These are phyloP conservation scores for Epicampocera succincta DNA, from an alignment of 2,888 invertebrate species.

Conservation along the genomic window DNA sequence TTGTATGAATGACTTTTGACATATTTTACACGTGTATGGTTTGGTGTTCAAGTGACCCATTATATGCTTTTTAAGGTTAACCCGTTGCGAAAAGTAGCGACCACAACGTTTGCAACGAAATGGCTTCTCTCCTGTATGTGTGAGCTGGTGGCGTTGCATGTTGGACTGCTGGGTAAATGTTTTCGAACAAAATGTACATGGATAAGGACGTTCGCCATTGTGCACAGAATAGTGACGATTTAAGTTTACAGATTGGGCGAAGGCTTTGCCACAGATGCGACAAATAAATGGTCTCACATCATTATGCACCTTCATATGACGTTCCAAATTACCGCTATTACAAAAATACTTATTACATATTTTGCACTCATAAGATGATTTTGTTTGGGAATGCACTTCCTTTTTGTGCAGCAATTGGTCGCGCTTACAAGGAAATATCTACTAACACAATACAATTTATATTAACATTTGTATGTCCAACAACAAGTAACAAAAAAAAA, in stretches of 20 bases:
- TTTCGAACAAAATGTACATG: conserved; percentile 79
- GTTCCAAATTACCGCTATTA: conserved; percentile 80
- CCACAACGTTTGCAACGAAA: conserved; percentile 81
- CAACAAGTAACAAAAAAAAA: not conserved
- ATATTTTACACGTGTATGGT: conserved; percentile 79
- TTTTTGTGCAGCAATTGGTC: conserved; percentile 80
- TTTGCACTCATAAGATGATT: conserved; percentile 80
- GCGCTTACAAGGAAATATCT: conserved; percentile 80
- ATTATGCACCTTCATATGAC: conserved; percentile 81
- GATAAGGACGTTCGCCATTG: conserved; percentile 80
- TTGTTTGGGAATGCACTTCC: conserved; percentile 79
- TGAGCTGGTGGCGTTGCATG: conserved; percentile 80
- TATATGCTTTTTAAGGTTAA: conserved; percentile 81
- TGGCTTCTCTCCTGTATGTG: conserved; percentile 81
- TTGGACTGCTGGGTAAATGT: conserved; percentile 81
- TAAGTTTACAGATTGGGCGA: conserved; percentile 80
- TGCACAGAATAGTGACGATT: conserved; percentile 81
- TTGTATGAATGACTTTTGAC: conserved; percentile 80
- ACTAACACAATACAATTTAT: not conserved
- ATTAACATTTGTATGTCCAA: not conserved
- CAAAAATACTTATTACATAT: conserved; percentile 80
- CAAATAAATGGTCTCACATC: conserved; percentile 80
- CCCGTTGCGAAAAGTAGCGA: conserved; percentile 80
- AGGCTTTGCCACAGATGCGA: conserved; percentile 79
- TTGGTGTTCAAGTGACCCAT: conserved; percentile 80